Percentiles rank a stretch among this genome's conserved stretches.
Conservation (phyloP, 35 echinoderm and acorn worm species). For the Hemicentrotus pulcherrimus region DNA sequence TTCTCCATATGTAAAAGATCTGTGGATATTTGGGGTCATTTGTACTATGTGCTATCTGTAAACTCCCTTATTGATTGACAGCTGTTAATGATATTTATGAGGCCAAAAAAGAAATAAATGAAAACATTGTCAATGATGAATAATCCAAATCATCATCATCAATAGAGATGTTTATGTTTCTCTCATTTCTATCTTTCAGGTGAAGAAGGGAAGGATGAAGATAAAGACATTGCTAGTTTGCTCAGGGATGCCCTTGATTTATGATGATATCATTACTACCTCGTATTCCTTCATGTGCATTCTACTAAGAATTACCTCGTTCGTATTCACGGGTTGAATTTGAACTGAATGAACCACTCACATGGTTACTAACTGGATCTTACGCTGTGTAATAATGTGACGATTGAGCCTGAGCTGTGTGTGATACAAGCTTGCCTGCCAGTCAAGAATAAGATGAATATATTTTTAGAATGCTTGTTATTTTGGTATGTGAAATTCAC, state of each 20-base stretch:
- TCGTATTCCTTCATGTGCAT: not conserved
- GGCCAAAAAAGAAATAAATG: not conserved
- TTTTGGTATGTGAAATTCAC: too few species aligned
- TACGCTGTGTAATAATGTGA: not conserved
- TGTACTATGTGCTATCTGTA: too few species aligned
- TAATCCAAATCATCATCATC: too few species aligned
- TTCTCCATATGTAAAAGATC: too few species aligned
- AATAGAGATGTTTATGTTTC: not conserved
- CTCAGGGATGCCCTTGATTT: conserved; percentile 56
- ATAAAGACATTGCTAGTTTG: conserved; percentile 38
- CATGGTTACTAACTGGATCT: not conserved
- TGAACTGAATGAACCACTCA: not conserved
- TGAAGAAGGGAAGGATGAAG: conserved; percentile 35
- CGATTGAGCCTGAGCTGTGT: too few species aligned
- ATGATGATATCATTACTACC: conserved; percentile 33
- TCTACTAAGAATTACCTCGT: not conserved
- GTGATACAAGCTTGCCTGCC: too few species aligned
- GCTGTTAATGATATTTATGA: too few species aligned
- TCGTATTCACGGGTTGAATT: not conserved
- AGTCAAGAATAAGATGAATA: too few species aligned
- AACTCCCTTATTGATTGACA: too few species aligned
- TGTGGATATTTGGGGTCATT: too few species aligned
- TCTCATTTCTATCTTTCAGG: not conserved
- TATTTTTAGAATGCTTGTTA: too few species aligned
- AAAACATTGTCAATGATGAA: too few species aligned